Conservation (phyloP, 2,888 invertebrate genomes). For the Drosophila buzzatii region DNA sequence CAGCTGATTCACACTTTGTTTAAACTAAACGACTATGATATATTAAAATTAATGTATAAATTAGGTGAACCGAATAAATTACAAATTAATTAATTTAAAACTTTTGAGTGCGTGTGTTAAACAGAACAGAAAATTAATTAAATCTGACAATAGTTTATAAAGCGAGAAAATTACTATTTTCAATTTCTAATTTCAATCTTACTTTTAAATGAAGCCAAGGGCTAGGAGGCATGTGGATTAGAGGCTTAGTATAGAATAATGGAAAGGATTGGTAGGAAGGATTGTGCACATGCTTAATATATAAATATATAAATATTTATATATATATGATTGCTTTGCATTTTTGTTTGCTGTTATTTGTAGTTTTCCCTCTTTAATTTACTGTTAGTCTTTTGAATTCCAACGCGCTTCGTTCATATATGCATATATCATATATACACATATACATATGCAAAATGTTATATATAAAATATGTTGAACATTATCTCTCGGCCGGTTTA, state of each 20-base stretch:
- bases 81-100: slow-evolving; percentile 24
- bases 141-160: background rate
- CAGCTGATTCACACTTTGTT: slow-evolving; percentile 40
- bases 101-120: background rate
- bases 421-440: slow-evolving; percentile 51
- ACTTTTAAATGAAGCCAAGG: slow-evolving; percentile 55
- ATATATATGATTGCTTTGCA: slow-evolving; percentile 28
- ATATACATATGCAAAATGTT: slow-evolving; percentile 63
- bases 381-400: slow-evolving; percentile 80
- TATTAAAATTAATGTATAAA: slow-evolving; percentile 48
- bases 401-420: slow-evolving; percentile 58
- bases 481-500: slow-evolving; percentile 49
- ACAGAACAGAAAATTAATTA: slow-evolving; percentile 8
- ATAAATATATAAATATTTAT: slow-evolving; percentile 1
- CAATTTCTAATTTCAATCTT: background rate
- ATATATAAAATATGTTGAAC: slow-evolving; percentile 77
- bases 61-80: slow-evolving; percentile 61
- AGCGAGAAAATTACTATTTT: slow-evolving; percentile 7
- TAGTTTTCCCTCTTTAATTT: slow-evolving; percentile 59
- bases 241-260: slow-evolving; percentile 36
- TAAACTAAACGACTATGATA: slow-evolving; percentile 44
- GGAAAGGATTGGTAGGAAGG: slow-evolving; percentile 58
- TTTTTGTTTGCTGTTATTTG: slow-evolving; percentile 10
- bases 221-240: slow-evolving; percentile 61
- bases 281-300: slow-evolving; percentile 36